These are phyloP conservation scores for Adelosebastes latens DNA, from an alignment of 2,797 vertebrate species.

Conservation along the genomic window DNA sequence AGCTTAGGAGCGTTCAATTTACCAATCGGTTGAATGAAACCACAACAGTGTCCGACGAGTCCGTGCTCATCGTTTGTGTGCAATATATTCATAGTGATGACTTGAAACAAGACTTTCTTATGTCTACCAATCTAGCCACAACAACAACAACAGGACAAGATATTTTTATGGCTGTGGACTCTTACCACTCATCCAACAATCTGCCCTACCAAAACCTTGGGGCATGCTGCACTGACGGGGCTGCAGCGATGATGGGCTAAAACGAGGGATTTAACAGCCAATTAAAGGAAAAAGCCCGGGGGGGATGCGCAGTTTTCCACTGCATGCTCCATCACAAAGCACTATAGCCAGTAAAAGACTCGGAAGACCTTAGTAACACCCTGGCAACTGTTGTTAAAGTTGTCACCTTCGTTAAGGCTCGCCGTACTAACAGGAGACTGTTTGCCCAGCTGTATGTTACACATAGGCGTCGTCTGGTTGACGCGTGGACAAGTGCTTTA, in stretches of 20 bases:
- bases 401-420: conserved; percentile 29
- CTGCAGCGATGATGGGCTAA: conserved; percentile 31
- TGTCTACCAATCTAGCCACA: background rate
- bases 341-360: too few relatives aligned
- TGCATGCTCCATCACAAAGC: conserved; percentile 4
- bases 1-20: background rate
- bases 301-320: conserved; percentile 5
- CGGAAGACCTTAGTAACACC: too few relatives aligned
- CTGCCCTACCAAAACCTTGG: background rate
- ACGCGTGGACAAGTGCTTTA: background rate
- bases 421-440: conserved; percentile 2
- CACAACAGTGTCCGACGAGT: background rate
- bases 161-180: conserved; percentile 19
- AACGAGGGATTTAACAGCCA: conserved; percentile 36
- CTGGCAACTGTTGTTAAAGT: background rate
- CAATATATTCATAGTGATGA: background rate
- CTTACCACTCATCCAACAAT: too few relatives aligned
- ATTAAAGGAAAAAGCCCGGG: conserved; percentile 10
- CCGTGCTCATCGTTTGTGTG: background rate
- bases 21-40: background rate
- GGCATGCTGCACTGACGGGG: conserved; percentile 20
- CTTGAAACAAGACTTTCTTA: background rate
- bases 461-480: background rate
- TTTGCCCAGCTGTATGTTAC: conserved; percentile 18
- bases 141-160: background rate